phyloP scores from a whole-genome alignment of 1,140 invertebrate species.

The Trichogramma pretiosum region DNA sequence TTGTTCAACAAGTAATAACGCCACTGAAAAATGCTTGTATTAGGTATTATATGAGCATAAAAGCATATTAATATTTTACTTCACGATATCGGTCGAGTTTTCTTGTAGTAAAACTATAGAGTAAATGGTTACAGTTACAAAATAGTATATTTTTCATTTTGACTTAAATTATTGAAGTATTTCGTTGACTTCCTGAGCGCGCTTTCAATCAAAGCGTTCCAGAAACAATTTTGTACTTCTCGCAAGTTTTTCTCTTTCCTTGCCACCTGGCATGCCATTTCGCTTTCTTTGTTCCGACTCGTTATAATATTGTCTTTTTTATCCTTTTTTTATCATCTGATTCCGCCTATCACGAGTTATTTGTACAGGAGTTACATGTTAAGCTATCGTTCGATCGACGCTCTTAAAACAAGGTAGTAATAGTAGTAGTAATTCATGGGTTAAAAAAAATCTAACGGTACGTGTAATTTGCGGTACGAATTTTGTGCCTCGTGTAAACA shows the following conservation, averaged over 20 bases:
- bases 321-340: not conserved
- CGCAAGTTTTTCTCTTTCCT: not conserved
- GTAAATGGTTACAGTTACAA: too few species aligned
- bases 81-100: too few species aligned
- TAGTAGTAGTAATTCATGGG: not conserved
- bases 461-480: conserved; percentile 9
- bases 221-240: conserved; percentile 13
- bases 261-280: too few species aligned
- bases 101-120: too few species aligned
- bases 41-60: too few species aligned
- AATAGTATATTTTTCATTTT: too few species aligned
- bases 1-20: too few species aligned
- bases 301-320: not conserved
- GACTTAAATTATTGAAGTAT: too few species aligned
- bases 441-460: conserved; percentile 11
- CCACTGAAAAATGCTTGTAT: too few species aligned
- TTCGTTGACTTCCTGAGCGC: too few species aligned
- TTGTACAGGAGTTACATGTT: conserved; percentile 17
- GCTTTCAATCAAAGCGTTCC: not conserved
- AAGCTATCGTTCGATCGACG: conserved; percentile 15
- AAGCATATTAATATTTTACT: too few species aligned
- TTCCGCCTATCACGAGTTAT: conserved; percentile 10
- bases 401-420: too few species aligned
- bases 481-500: conserved; percentile 10
- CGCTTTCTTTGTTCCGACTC: not conserved